A percentile compares a stretch with the other conserved stretches of the same genome.
phyloP scores from a whole-genome alignment of 2,888 invertebrate genomes.

The Bugulina stolonifera region DNA sequence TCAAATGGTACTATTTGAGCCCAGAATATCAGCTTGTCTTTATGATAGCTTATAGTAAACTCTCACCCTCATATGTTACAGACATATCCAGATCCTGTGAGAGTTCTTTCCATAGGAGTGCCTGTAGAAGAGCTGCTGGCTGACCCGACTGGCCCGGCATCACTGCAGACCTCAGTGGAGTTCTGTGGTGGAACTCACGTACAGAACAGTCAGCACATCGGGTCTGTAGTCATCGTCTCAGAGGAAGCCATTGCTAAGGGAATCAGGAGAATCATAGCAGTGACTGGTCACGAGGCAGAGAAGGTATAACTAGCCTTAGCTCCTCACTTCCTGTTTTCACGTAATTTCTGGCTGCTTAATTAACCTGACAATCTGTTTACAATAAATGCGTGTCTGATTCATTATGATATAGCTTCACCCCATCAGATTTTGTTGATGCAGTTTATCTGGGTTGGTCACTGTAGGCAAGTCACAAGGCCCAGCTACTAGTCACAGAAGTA shows the following conservation, averaged over 20 bases:
- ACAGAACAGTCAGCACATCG: conserved; percentile 82
- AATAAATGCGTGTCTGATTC: no score
- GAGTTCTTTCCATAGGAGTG: conserved; percentile 84
- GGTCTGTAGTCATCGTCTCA: conserved; percentile 87
- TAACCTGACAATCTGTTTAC: no score
- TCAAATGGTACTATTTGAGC: no score
- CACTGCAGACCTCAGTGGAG: conserved; percentile 84
- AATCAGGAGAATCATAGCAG: conserved; percentile 87
- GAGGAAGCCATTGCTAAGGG: conserved; percentile 99
- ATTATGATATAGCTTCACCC: no score
- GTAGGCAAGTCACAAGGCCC: conserved; percentile 74
- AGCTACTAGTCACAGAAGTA: conserved; percentile 66
- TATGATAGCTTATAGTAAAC: no score
- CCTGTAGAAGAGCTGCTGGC: conserved; percentile 80
- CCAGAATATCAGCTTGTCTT: no score
- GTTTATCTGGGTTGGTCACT: no score
- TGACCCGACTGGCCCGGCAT: conserved; percentile 75
- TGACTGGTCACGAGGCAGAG: conserved; percentile 86
- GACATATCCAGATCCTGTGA: conserved; percentile 85
- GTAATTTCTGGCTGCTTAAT: no score
- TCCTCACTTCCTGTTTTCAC: no score
- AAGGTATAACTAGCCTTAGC: no score
- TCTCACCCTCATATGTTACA: conserved; percentile 35
- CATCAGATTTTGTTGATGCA: no score
- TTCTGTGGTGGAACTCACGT: conserved; percentile 99